Evolutionary conservation across 2,113 vertebrate genomes (phyloP).

Genomic region (Cettia cetti): DNA sequence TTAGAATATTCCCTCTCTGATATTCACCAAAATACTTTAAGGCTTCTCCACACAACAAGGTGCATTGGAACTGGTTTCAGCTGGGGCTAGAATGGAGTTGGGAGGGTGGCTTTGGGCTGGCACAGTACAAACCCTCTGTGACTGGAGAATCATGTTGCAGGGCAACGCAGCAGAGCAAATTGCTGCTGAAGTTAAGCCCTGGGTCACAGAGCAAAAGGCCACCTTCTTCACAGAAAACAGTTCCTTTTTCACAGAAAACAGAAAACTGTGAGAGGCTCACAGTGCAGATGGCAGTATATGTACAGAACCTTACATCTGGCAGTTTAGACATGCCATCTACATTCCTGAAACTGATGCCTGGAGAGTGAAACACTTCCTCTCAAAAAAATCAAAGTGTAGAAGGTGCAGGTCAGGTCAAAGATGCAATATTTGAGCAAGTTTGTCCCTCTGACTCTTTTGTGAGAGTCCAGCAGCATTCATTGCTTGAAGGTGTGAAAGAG

Average conservation of each 20-base stretch:
- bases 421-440: neutral
- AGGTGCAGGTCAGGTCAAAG: neutral
- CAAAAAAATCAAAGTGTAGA: neutral
- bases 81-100: neutral
- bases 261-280: neutral
- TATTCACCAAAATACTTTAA: neutral
- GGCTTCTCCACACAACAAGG: neutral
- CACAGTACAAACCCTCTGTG: neutral
- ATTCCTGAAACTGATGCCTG: neutral
- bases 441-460: neutral
- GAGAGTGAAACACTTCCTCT: neutral
- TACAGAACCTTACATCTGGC: neutral
- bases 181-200: neutral
- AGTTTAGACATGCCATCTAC: neutral
- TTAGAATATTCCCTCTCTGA: neutral
- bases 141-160: neutral
- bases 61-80: neutral
- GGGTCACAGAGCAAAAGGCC: neutral
- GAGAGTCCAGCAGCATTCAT: neutral
- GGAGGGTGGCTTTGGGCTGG: neutral
- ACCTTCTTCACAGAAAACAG: neutral
- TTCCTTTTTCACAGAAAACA: no score
- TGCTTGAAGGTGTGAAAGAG: neutral
- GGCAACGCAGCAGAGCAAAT: neutral
- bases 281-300: neutral